Evolutionary conservation across 2,888 invertebrate species (phyloP).

Genomic region (Sarcophaga carnaria): DNA sequence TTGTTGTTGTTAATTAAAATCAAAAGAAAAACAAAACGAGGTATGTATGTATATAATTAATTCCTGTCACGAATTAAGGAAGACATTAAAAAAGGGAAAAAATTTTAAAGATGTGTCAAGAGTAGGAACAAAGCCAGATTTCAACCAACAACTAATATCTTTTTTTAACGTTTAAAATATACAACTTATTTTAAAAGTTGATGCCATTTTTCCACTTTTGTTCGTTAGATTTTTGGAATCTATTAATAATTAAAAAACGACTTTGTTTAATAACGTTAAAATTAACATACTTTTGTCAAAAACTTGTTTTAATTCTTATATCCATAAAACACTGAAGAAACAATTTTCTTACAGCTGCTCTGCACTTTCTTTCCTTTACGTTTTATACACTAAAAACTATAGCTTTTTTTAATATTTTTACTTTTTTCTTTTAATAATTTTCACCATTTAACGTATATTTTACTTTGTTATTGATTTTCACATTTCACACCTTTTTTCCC

Average conservation of each 20-base stretch:
- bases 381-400: slow-evolving; percentile 23
- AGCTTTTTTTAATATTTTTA: not conserved
- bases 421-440: slow-evolving; percentile 53
- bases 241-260: not conserved
- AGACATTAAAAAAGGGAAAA: slow-evolving; percentile 5
- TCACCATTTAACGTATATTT: slow-evolving; percentile 65
- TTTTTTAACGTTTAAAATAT: not conserved
- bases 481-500: slow-evolving; percentile 71
- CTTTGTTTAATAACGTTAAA: slow-evolving; percentile 6
- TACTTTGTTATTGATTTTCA: slow-evolving; percentile 72
- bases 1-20: slow-evolving; percentile 9
- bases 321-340: not conserved
- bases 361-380: slow-evolving; percentile 47
- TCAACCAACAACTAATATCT: not conserved
- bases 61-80: slow-evolving; percentile 61
- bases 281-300: slow-evolving; percentile 53
- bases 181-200: no score
- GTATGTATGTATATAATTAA: slow-evolving; percentile 29
- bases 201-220: not conserved
- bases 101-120: slow-evolving; percentile 5
- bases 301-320: slow-evolving; percentile 25
- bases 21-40: not conserved
- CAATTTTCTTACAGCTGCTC: slow-evolving; percentile 17
- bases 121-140: slow-evolving; percentile 15
- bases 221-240: not conserved